Conservation (phyloP, 2,888 invertebrate genomes). For the Caenorhabditis zanzibari region DNA sequence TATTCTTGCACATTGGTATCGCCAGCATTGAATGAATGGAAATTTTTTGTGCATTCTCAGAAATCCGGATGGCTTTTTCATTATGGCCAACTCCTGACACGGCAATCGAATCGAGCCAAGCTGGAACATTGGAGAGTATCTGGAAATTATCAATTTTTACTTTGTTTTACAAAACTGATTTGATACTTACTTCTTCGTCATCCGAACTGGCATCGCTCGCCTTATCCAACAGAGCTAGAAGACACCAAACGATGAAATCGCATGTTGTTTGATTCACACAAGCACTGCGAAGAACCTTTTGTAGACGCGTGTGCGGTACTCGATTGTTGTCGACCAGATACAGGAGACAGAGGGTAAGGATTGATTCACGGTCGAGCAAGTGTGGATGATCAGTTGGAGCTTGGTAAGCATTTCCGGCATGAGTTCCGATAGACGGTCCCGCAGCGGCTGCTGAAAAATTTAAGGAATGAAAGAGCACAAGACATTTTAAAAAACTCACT, state of each 20-base stretch:
- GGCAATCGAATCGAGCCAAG: constrained; percentile 74
- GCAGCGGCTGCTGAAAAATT: constrained; percentile 4
- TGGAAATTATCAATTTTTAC: constrained; percentile 18
- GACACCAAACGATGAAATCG: constrained; percentile 89
- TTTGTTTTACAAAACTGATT: too few relatives aligned
- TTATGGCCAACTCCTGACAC: constrained; percentile 74
- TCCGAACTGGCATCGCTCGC: constrained; percentile 64
- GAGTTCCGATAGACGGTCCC: constrained; percentile 53
- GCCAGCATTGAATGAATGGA: constrained; percentile 86
- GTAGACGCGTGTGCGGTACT: constrained; percentile 88
- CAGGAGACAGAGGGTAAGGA: constrained; percentile 90
- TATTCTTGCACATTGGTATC: constrained; percentile 86
- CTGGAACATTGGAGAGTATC: constrained; percentile 63
- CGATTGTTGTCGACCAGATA: constrained; percentile 90
- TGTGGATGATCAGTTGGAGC: constrained; percentile 65
- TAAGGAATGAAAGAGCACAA: too few relatives aligned
- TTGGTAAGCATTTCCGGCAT: constrained; percentile 68
- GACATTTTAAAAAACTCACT: too few relatives aligned
- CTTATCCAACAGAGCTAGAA: constrained; percentile 81
- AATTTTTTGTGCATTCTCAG: constrained; percentile 85
- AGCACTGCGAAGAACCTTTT: constrained; percentile 86
- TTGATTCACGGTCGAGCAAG: constrained; percentile 90
- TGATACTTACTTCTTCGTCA: constrained; percentile 65
- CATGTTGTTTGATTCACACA: constrained; percentile 91
- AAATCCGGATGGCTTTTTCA: constrained; percentile 65